Conservation (phyloP, 37 sponge, comb jelly and placozoan genomes). For the Trichoplax adhaerens region DNA sequence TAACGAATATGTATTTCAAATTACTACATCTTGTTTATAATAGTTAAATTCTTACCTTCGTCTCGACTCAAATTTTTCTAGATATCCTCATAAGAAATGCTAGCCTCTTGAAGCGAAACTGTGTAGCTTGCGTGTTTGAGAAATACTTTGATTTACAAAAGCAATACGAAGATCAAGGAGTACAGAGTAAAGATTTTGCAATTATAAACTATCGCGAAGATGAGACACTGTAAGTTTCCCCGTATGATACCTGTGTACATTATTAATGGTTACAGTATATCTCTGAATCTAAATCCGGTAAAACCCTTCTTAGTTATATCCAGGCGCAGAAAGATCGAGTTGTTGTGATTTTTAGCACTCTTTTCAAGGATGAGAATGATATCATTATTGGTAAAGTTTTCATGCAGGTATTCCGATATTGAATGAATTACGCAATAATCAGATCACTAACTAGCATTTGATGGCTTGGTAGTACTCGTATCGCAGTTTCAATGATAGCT, state of each 20-base stretch:
- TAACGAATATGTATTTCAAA: no score
- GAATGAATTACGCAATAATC: background rate
- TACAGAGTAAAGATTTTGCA: slow-evolving; percentile 47
- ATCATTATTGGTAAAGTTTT: slow-evolving; percentile 90
- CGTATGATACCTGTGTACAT: background rate
- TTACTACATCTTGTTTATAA: background rate
- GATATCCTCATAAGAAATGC: slow-evolving; percentile 54
- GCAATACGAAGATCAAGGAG: no score
- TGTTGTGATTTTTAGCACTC: slow-evolving; percentile 88
- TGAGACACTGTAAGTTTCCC: slow-evolving; percentile 72
- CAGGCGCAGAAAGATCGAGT: slow-evolving; percentile 88
- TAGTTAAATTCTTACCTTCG: background rate
- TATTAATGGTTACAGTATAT: background rate
- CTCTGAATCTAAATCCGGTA: background rate
- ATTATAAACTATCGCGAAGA: slow-evolving; percentile 87
- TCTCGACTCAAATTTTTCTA: slow-evolving; percentile 11
- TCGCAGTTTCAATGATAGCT: background rate
- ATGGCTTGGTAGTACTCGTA: no score
- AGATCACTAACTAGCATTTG: background rate
- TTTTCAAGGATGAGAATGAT: slow-evolving; percentile 93
- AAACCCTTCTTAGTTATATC: slow-evolving; percentile 54
- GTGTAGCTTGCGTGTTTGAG: slow-evolving; percentile 90
- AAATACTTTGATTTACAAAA: slow-evolving; percentile 67
- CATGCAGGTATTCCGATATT: slow-evolving; percentile 18
- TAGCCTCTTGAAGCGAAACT: slow-evolving; percentile 84